These are phyloP conservation scores for Aporrectodea caliginosa DNA, from an alignment of 1,140 invertebrate species.

Conservation along the genomic window DNA sequence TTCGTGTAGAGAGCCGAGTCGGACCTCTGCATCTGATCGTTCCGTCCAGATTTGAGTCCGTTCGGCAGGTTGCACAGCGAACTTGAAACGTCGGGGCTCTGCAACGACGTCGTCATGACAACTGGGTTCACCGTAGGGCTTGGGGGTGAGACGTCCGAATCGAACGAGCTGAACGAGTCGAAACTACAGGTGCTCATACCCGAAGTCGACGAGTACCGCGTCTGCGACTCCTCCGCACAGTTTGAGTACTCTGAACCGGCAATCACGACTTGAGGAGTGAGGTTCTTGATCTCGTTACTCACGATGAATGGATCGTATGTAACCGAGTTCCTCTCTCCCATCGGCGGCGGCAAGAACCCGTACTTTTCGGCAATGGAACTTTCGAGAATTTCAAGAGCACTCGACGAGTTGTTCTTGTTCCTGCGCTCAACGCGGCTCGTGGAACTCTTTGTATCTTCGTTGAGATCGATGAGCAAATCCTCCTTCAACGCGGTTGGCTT, in stretches of 20 bases:
- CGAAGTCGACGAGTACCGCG: background rate
- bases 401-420: background rate
- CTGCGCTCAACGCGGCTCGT: background rate
- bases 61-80: background rate
- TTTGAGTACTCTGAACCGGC: background rate
- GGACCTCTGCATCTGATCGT: background rate
- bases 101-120: background rate
- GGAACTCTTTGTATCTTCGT: conserved; percentile 8
- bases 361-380: conserved; percentile 26
- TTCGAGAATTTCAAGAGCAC: conserved; percentile 14
- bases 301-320: conserved; percentile 1
- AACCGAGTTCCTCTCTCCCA: background rate
- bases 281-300: background rate
- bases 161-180: background rate
- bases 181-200: background rate
- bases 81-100: background rate
- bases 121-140: too few relatives aligned
- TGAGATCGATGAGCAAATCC: conserved; percentile 17
- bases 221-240: background rate
- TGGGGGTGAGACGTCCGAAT: background rate
- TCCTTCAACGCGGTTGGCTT: background rate
- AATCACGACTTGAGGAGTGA: background rate
- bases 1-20: background rate
- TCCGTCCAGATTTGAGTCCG: background rate
- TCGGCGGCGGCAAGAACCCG: conserved; percentile 19